Conservation (phyloP, 2,113 vertebrate genomes). For the Gymnorhina tibicen region DNA sequence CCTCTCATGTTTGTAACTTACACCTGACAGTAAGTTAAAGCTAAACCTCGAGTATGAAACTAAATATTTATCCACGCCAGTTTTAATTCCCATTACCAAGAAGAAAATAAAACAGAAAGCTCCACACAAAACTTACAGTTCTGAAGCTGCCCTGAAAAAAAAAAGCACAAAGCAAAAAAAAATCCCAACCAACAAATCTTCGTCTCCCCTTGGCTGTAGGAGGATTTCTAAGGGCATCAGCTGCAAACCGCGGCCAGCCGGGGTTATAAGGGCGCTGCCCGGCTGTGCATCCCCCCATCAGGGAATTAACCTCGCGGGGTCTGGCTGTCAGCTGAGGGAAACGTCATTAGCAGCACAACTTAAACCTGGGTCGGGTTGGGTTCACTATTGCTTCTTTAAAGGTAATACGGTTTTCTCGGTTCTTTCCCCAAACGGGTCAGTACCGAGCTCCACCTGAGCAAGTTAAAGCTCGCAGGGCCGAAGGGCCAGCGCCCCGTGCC, state of each 20-base stretch:
- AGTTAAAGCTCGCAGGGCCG: accelerated
- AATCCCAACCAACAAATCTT: neutral
- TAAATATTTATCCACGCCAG: neutral
- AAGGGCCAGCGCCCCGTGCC: accelerated
- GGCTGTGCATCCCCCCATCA: accelerated
- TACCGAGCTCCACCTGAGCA: accelerated
- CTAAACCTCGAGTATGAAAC: neutral
- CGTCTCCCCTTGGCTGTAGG: too few species aligned
- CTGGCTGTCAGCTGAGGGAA: neutral
- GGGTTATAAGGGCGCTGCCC: neutral
- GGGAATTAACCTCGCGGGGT: neutral
- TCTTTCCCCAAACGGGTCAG: neutral
- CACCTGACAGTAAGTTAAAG: neutral
- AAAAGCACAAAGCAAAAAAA: neutral
- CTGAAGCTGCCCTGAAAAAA: neutral
- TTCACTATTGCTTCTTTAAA: neutral
- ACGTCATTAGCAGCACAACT: accelerated
- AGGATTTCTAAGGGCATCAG: neutral
- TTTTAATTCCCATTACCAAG: neutral
- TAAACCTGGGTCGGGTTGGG: neutral
- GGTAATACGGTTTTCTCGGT: accelerated
- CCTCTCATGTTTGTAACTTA: accelerated
- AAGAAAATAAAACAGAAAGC: neutral
- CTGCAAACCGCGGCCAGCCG: accelerated
- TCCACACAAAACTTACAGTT: neutral